Evolutionary conservation across 2,113 vertebrate genomes (phyloP).

Genomic region (Nerophis lumbriciformis): DNA sequence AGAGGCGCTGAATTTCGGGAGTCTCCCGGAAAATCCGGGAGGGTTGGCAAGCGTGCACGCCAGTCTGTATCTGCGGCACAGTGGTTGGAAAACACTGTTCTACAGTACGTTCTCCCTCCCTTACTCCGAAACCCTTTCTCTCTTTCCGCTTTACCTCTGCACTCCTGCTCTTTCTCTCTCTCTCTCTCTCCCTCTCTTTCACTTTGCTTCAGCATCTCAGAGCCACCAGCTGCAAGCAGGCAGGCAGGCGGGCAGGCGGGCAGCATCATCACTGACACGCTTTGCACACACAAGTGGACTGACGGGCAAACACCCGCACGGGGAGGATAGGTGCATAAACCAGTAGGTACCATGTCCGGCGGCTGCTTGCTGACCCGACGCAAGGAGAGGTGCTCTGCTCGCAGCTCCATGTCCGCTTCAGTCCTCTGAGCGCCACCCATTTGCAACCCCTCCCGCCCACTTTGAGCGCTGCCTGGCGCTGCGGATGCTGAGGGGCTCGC

Average conservation of each 20-base stretch:
- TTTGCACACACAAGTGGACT: slow-evolving; percentile 19
- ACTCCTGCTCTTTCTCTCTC: slow-evolving; percentile 3
- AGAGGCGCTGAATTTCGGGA: too few species aligned
- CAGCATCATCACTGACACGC: slow-evolving; percentile 41
- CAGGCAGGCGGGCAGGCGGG: neutral
- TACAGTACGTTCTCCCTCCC: slow-evolving; percentile 16
- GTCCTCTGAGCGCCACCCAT: slow-evolving; percentile 64
- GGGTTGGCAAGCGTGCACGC: too few species aligned
- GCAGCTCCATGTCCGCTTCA: slow-evolving; percentile 48
- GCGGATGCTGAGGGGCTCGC: slow-evolving; percentile 61
- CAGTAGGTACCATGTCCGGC: slow-evolving; percentile 48
- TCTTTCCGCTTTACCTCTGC: slow-evolving; percentile 7
- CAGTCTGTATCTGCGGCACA: too few species aligned
- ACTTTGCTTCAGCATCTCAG: slow-evolving; percentile 50
- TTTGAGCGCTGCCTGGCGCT: slow-evolving; percentile 45
- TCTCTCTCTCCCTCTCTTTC: slow-evolving; percentile 24
- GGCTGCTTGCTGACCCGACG: slow-evolving; percentile 63
- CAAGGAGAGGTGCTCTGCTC: slow-evolving; percentile 61
- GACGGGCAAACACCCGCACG: slow-evolving; percentile 20
- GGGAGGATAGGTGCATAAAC: slow-evolving; percentile 27
- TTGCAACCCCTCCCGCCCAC: slow-evolving; percentile 23
- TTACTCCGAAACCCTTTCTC: slow-evolving; percentile 12
- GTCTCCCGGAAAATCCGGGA: too few species aligned
- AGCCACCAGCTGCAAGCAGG: slow-evolving; percentile 23
- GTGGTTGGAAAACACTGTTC: too few species aligned